These are phyloP conservation scores for Sus scrofa DNA, from an alignment of 2,113 vertebrate species.

Conservation along the genomic window T2T-Sscrofa CM000817.6:174699001-174699500, in stretches of 20 bases:
- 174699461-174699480: conserved; percentile 63
- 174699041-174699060: conserved; percentile 79
- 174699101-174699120: conserved; percentile 65
- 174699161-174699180: neutral
- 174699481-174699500: conserved; percentile 87
- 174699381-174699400: conserved; percentile 7
- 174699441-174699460: neutral
- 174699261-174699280: conserved; percentile 81
- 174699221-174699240: conserved; percentile 76
- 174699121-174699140: conserved; percentile 72
- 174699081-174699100: conserved; percentile 69
- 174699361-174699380: neutral
- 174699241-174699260: conserved; percentile 82
- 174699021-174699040: conserved; percentile 81
- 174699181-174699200: neutral
- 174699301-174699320: conserved; percentile 70
- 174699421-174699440: neutral
- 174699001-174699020: conserved; percentile 76
- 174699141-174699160: conserved; percentile 34
- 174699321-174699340: neutral
- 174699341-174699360: neutral
- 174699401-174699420: conserved; percentile 4
- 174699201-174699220: conserved; percentile 77
- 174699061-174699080: conserved; percentile 63
- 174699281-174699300: conserved; percentile 82